These are phyloP conservation scores for Tenthredo scrophulariae DNA, from an alignment of 2,888 invertebrate genomes.

Conservation along the genomic window DNA sequence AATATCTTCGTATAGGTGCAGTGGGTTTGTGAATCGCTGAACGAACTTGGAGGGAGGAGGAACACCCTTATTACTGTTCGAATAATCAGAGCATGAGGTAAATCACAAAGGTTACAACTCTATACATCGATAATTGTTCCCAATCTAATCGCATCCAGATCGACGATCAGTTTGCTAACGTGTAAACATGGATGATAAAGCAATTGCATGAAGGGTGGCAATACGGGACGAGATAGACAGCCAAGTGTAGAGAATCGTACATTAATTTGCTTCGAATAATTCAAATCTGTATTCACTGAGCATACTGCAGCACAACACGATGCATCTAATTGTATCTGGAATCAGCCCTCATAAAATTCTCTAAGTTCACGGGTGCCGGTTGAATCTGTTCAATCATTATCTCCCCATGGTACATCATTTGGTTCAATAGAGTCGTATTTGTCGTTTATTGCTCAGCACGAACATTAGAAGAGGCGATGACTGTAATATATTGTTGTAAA, in stretches of 20 bases:
- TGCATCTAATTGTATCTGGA: not conserved
- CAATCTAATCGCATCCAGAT: not conserved
- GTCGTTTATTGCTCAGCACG: conserved; percentile 10
- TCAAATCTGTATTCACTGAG: not conserved
- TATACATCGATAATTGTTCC: not conserved
- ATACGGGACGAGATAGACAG: not conserved
- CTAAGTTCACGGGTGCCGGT: not conserved
- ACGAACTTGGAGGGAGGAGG: not conserved
- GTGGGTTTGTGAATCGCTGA: not conserved
- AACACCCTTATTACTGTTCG: not conserved
- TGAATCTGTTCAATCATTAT: not conserved
- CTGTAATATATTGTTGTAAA: conserved; percentile 23
- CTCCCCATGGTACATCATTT: conserved; percentile 17
- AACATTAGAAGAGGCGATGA: not conserved
- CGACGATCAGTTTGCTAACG: not conserved
- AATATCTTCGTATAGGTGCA: not conserved
- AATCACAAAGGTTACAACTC: not conserved
- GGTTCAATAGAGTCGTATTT: not conserved
- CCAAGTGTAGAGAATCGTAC: not conserved
- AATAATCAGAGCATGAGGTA: not conserved
- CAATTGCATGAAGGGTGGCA: not conserved
- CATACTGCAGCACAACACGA: not conserved
- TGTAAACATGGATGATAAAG: not conserved
- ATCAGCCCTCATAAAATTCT: not conserved
- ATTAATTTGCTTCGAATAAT: not conserved